Evolutionary conservation across 2,113 vertebrate species (phyloP).

Genomic region (Balaeniceps rex): DNA sequence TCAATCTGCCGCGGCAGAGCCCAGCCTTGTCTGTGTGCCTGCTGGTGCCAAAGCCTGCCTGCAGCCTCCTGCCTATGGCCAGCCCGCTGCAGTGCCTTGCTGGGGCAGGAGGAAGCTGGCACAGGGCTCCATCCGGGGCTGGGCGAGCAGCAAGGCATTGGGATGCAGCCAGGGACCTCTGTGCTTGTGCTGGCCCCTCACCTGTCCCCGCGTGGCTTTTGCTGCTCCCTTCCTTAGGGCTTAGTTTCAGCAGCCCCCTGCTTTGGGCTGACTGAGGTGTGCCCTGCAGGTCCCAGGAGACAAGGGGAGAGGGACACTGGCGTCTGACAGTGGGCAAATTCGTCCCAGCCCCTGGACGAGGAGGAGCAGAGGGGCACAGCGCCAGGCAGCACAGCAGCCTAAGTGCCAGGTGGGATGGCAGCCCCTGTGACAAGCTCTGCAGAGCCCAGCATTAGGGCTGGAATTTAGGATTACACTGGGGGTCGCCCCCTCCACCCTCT

Average conservation of each 20-base stretch:
- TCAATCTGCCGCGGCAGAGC: slow-evolving; percentile 18
- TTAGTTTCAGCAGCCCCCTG: not conserved
- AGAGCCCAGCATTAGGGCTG: not conserved
- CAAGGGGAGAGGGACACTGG: not conserved
- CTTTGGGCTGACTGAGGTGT: not conserved
- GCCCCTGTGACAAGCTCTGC: not conserved
- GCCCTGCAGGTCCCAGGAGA: not conserved
- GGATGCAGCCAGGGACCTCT: not conserved
- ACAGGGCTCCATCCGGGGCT: not conserved
- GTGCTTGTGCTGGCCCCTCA: not conserved
- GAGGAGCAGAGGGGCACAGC: not conserved
- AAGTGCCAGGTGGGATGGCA: not conserved
- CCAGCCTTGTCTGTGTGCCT: not conserved
- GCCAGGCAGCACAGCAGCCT: not conserved
- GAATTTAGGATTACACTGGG: not conserved
- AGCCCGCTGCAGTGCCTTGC: rapidly evolving
- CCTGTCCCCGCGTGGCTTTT: rapidly evolving
- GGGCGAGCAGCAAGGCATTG: not conserved
- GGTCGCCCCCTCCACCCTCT: not conserved
- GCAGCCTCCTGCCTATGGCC: not conserved
- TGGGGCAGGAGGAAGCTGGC: not conserved
- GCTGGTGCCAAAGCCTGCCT: not conserved
- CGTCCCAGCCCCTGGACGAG: not conserved
- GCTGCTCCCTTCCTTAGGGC: not conserved
- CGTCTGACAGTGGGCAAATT: not conserved